phyloP scores from a whole-genome alignment of 2,113 vertebrate genomes.

The Atherinomorus stipes region DNA sequence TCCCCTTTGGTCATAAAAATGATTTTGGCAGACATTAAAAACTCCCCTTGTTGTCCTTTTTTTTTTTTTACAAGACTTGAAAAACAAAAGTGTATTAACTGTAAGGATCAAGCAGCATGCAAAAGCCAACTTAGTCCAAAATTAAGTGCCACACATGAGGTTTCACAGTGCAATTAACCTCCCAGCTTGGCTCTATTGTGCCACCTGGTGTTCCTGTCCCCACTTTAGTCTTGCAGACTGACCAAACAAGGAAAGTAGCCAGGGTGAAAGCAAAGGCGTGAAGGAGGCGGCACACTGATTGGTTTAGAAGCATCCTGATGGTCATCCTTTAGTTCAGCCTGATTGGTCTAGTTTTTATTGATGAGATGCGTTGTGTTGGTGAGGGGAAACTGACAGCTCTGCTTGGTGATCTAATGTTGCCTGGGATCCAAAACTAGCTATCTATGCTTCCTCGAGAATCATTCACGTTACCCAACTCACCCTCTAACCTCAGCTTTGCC shows the following conservation, averaged over 20 bases:
- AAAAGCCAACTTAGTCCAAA: neutral
- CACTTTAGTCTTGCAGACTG: slow-evolving; percentile 11
- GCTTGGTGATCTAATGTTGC: slow-evolving; percentile 43
- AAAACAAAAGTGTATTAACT: neutral
- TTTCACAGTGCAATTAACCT: slow-evolving; percentile 22
- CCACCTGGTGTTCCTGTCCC: slow-evolving; percentile 64
- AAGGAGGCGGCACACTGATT: neutral
- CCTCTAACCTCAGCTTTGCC: slow-evolving; percentile 5
- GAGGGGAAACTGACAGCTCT: slow-evolving; percentile 63
- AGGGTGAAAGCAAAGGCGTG: slow-evolving; percentile 8
- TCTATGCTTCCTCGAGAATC: slow-evolving; percentile 2
- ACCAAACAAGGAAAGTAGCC: neutral
- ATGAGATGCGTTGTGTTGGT: slow-evolving; percentile 60
- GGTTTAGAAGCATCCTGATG: slow-evolving; percentile 20
- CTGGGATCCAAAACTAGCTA: slow-evolving; percentile 45
- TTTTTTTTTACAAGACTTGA: neutral
- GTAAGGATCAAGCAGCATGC: neutral
- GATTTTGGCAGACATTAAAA: neutral
- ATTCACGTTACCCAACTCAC: slow-evolving; percentile 3
- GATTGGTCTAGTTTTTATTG: slow-evolving; percentile 49
- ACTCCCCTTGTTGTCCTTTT: neutral
- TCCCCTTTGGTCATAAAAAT: neutral
- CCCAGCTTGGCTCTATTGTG: slow-evolving; percentile 52
- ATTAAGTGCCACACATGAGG: neutral
- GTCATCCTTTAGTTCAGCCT: slow-evolving; percentile 26